These are phyloP conservation scores for Chaetops frenatus DNA, from an alignment of 2,113 vertebrate species.

Conservation along the genomic window DNA sequence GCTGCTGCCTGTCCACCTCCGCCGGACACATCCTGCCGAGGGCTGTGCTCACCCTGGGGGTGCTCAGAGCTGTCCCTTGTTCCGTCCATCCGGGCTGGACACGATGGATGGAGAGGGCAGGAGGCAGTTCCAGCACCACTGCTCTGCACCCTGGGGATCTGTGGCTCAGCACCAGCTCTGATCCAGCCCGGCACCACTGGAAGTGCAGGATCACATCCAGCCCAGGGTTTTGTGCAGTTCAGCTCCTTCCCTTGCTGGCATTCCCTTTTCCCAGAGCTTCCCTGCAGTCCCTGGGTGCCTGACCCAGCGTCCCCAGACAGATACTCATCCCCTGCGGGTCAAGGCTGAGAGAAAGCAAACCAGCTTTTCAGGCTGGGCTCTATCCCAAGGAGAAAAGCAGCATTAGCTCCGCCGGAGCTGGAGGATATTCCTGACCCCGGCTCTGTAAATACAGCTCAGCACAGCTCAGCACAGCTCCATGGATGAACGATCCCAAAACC, in stretches of 20 bases:
- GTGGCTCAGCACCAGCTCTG: neutral
- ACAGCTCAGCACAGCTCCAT: neutral
- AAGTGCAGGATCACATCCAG: neutral
- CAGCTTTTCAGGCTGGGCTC: neutral
- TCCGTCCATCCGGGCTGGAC: fast-evolving
- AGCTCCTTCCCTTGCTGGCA: neutral
- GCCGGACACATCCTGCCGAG: neutral
- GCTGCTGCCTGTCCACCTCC: neutral
- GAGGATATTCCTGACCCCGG: neutral
- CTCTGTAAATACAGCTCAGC: neutral
- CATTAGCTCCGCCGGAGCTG: neutral
- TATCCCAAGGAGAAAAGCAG: neutral
- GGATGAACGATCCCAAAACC: neutral
- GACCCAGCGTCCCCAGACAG: neutral
- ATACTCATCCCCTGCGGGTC: neutral
- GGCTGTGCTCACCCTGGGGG: fast-evolving
- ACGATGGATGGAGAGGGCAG: fast-evolving
- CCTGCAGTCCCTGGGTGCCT: neutral
- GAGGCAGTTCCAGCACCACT: fast-evolving
- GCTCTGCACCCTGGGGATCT: neutral
- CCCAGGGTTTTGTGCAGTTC: neutral
- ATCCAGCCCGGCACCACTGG: neutral
- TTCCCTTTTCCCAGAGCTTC: neutral
- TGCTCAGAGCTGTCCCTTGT: neutral
- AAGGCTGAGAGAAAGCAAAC: neutral